A percentile compares a stretch with the other conserved stretches of the same genome.
phyloP scores from a whole-genome alignment of 2,888 invertebrate genomes.

The Chrysomela aeneicollis region DNA sequence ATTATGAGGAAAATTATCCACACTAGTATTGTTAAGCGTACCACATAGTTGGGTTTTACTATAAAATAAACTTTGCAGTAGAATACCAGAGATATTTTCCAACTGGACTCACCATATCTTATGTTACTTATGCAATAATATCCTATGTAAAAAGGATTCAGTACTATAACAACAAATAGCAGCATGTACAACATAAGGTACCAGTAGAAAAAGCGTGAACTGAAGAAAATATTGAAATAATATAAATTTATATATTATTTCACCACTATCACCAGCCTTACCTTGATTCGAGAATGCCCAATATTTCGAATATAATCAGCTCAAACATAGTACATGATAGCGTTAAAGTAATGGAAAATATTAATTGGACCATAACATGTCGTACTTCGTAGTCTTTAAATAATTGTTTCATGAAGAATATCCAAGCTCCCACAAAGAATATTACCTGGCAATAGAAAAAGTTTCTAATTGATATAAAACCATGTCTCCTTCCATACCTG shows the following conservation, averaged over 20 bases:
- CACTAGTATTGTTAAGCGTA: conserved; percentile 79
- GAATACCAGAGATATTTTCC: conserved; percentile 17
- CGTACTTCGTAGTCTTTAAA: conserved; percentile 98
- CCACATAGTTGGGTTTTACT: conserved; percentile 80
- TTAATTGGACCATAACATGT: conserved; percentile 90
- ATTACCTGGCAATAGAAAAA: conserved; percentile 70
- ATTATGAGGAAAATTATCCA: conserved; percentile 94
- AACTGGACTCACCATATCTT: conserved; percentile 75
- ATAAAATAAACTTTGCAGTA: conserved; percentile 30
- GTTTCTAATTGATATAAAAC: not conserved
- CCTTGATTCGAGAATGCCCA: conserved; percentile 91
- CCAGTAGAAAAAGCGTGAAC: conserved; percentile 95
- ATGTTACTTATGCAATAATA: conserved; percentile 93
- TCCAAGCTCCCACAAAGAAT: conserved; percentile 97
- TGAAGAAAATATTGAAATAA: conserved; percentile 54
- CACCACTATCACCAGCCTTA: conserved; percentile 59
- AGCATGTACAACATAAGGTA: conserved; percentile 89
- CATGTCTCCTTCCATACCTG: conserved; percentile 43
- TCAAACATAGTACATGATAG: conserved; percentile 99
- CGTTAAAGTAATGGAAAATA: conserved; percentile 95
- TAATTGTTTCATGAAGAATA: conserved; percentile 96
- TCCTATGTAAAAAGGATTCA: conserved; percentile 96
- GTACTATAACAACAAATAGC: conserved; percentile 91
- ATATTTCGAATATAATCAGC: conserved; percentile 98
- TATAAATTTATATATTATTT: conserved; percentile 1